Evolutionary conservation across 2,888 invertebrate species (phyloP), one percentile per base, ranked within the genome.

Genomic region (Conus canariensis): DNA sequence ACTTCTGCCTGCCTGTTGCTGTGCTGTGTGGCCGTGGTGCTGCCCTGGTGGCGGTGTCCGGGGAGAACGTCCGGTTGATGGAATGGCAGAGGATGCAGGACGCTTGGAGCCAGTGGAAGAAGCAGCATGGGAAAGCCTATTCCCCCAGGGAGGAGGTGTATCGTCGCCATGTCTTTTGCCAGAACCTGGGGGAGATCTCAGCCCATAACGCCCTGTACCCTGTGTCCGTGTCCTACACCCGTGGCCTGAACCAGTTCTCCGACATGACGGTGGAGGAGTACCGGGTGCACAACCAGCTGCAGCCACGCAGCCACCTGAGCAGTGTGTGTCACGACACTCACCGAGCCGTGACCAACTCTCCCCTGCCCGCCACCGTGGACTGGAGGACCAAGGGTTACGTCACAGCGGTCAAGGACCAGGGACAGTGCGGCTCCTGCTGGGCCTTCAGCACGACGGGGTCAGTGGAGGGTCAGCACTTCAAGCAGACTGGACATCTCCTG

Each of bases 351-450:
- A 4, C 19, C 16, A 74, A 25, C n/a, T 22, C 74, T 19, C 9
- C 22, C 59, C n/a, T 85, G 59, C 85, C 85, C 8, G 60, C 9
- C 60, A 64, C 85, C 64, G 85, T 85, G 85, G 85, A 85, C 85
- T 85, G 85, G 85, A n/a, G 85, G 16, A 60, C 59, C 14, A 60
- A 85, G 25, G 85, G 85, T 25, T 85, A 85, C 64, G 85, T 85
- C 85, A 85, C 85, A 6, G 25, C 64, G 5, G 85, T 85, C 85
- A 85, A 85, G 85, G 64, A 85, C 85, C 85, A 85, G 22, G 60
- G 22, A 8, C 22, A 85, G n/a, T 85, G 85, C n/a, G 85, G 85
- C 5, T 85, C 85, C 10, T 85, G 85, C 85, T 85, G 85, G 85
- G 85, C 85, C 12, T 85, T 85, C 64, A 64, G 64, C 30, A 64